Base-by-base conservation (phyloP, 1,140 invertebrate genomes). In the Aphaenogaster rudis region DNA sequence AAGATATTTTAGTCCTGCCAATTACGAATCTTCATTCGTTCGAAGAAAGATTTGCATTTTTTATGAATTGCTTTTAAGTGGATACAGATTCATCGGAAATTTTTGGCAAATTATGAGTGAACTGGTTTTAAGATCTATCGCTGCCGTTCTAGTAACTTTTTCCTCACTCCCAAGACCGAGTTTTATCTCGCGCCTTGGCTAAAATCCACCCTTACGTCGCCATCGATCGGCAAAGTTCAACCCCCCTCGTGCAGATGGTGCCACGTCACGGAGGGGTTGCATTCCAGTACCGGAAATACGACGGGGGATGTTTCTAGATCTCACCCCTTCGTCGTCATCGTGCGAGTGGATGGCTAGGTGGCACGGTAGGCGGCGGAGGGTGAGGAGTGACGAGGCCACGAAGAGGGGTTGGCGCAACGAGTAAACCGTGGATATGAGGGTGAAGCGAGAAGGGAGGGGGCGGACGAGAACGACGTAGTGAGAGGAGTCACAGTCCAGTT, bases 401-500 rank as follows among this genome's bases (percentile, higher is more conserved):
- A 21, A 33, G 76, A 45, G 54, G 63, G 45, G 64, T 57, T n/a
- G 42, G 3, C 13, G 59, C n/a, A 59, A 57, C 48, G 15, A 39
- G 28, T 50, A 17, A 71, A 61, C 48, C 13, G 36, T 66, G 88
- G 67, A 11, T 13, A 52, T 36, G 48, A 28, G 39, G 28, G 48
- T 13, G 42, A 33, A 48, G 48, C 7, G 52, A 33, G 45, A 72
- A 50, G 87, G 39, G 74, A 66, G 50, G 57, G 66, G 42, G 39
- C 13, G 33, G 28, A 11, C 63, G 61, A 66, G 61, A 80, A 80
- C 67, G 87, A 54, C 69, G 81, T 69, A 67, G 80, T 57, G 80
- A 74, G 69, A 52, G 66, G 57, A 81, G 66, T 63, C 54, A 69
- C 77, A 86, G 81, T 88, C 48, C 88, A 81, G 89, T 90, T 91